Evolutionary conservation across 1,140 invertebrate species (phyloP).

Genomic region (Anastrepha obliqua): DNA sequence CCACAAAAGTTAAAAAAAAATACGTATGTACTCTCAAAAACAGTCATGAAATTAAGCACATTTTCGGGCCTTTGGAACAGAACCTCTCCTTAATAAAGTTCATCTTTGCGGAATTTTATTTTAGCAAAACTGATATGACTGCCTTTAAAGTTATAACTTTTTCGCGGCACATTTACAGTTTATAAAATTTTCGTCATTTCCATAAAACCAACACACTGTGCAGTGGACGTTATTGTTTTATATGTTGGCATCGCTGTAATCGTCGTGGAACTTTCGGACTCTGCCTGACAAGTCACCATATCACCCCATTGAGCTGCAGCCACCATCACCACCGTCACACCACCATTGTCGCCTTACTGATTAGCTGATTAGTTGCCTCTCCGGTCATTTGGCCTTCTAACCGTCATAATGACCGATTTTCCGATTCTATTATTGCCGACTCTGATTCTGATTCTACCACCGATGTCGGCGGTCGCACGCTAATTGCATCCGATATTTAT

Average conservation of each 20-base stretch:
- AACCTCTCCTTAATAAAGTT: no score
- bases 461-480: not conserved
- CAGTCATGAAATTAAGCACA: no score
- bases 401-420: slow-evolving; percentile 45
- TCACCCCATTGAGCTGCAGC: not conserved
- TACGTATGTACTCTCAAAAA: no score
- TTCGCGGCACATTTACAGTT: no score
- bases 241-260: slow-evolving; percentile 24
- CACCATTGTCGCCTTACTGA: not conserved
- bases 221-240: not conserved
- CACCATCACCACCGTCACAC: not conserved
- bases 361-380: not conserved
- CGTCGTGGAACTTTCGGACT: slow-evolving; percentile 15
- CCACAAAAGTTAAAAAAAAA: no score
- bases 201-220: not conserved
- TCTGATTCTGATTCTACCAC: slow-evolving; percentile 10
- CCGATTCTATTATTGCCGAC: not conserved
- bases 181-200: no score
- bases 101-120: no score
- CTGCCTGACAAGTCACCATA: not conserved
- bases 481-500: not conserved
- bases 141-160: no score
- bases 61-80: no score
- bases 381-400: slow-evolving; percentile 40
- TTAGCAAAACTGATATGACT: no score